These are phyloP conservation scores for Arizona elegans DNA, from an alignment of 2,113 vertebrate genomes.

Conservation along the genomic window DNA sequence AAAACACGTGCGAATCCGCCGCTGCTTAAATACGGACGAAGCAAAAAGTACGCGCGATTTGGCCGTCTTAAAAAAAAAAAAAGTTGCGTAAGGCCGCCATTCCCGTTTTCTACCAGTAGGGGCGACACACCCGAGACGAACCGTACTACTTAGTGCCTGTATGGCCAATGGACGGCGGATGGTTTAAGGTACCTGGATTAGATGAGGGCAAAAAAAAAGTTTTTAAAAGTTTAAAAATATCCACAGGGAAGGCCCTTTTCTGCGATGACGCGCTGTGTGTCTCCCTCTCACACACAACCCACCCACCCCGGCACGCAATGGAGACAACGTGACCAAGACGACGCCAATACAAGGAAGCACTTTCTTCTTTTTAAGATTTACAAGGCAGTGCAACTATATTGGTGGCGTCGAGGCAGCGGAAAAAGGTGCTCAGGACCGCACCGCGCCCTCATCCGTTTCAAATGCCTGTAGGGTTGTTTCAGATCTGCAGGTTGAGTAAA, in stretches of 20 bases:
- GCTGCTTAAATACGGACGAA: neutral
- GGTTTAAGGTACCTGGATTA: neutral
- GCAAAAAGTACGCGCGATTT: neutral
- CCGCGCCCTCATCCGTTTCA: neutral
- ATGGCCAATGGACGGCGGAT: neutral
- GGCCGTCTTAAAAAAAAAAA: neutral
- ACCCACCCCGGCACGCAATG: neutral
- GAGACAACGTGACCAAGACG: conserved; percentile 7
- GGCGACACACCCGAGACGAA: neutral
- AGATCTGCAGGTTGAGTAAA: neutral
- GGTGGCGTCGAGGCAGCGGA: conserved; percentile 18
- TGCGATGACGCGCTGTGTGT: too few species aligned
- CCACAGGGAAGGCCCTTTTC: too few species aligned
- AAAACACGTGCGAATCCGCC: neutral
- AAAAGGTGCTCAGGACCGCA: neutral
- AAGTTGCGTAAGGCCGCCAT: neutral
- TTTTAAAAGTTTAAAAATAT: neutral
- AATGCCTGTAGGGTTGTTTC: neutral
- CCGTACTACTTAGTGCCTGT: neutral
- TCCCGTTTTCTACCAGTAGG: neutral
- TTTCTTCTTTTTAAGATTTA: neutral
- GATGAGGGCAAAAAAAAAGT: neutral
- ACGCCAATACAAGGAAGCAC: conserved; percentile 33
- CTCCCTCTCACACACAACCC: neutral
- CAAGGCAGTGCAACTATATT: conserved; percentile 29